Percentiles rank a stretch among this genome's conserved stretches.
These are phyloP conservation scores for Ashinkailepas kermadecensis DNA, from an alignment of 2,888 invertebrate genomes.

Conservation along the genomic window DNA sequence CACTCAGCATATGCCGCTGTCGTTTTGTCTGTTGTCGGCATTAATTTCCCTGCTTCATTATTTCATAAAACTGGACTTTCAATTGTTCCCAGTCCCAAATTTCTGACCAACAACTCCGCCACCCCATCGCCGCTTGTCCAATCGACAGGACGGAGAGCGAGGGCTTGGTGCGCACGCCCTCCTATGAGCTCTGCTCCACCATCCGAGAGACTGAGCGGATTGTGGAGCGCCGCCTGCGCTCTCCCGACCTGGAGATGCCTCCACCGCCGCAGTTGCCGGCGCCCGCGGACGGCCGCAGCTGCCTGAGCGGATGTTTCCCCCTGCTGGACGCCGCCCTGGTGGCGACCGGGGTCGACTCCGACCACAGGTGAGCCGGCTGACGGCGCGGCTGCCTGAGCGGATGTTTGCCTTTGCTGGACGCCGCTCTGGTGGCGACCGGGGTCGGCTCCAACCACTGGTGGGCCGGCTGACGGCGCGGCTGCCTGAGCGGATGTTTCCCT, in stretches of 20 bases:
- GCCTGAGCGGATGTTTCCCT: conserved; percentile 61
- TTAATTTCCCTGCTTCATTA: too few relatives aligned
- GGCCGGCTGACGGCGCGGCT: conserved; percentile 33
- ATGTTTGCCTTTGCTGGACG: conserved; percentile 78
- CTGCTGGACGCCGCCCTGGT: conserved; percentile 65
- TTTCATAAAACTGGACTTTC: too few relatives aligned
- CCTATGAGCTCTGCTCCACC: conserved; percentile 63
- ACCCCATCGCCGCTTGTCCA: neutral
- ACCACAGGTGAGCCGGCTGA: conserved; percentile 29
- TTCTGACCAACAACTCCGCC: too few relatives aligned
- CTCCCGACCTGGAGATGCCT: conserved; percentile 74
- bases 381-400: conserved; percentile 39
- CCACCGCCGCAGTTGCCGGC: conserved; percentile 67
- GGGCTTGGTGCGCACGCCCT: conserved; percentile 61
- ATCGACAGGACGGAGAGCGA: conserved; percentile 47
- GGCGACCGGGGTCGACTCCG: conserved; percentile 45
- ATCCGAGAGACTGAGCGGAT: conserved; percentile 57
- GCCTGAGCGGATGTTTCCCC: conserved; percentile 61
- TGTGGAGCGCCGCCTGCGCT: conserved; percentile 56
- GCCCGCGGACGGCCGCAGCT: conserved; percentile 34
- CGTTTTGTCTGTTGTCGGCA: too few relatives aligned
- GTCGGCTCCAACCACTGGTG: neutral
- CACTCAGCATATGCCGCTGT: too few relatives aligned
- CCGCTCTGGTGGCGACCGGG: conserved; percentile 56
- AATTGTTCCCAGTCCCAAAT: neutral